A percentile compares a stretch with the other conserved stretches of the same genome.
Evolutionary conservation across 2,888 invertebrate genomes (phyloP).

Genomic region (Plebejus melissa): DNA sequence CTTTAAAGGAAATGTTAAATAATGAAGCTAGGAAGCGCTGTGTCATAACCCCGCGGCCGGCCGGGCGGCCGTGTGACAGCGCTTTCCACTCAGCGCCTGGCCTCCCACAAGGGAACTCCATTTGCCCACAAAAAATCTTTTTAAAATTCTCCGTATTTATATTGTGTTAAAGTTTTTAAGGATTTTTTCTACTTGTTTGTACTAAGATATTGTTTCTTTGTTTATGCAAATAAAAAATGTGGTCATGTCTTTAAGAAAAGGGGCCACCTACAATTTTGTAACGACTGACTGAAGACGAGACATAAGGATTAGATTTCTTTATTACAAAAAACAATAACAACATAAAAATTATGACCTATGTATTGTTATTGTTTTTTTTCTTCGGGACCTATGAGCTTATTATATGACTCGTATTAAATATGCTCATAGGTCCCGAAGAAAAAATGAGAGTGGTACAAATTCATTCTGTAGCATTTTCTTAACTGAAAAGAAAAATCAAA

Average conservation of each 20-base stretch:
- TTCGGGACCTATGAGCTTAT: no score
- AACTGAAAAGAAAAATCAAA: neutral
- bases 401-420: no score
- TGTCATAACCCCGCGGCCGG: slow-evolving; percentile 32
- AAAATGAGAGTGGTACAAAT: no score
- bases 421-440: no score
- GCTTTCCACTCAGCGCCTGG: slow-evolving; percentile 61
- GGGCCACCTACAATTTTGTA: no score
- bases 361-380: no score
- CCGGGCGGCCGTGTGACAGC: slow-evolving; percentile 47
- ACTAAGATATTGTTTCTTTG: neutral
- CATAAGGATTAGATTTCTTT: no score
- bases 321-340: no score
- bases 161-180: neutral
- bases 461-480: neutral
- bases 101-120: slow-evolving; percentile 65
- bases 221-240: no score
- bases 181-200: neutral
- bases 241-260: neutral
- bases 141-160: neutral
- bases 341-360: no score
- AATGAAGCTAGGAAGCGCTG: slow-evolving; percentile 9
- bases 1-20: slow-evolving; percentile 1
- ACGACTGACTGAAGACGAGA: no score
- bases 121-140: slow-evolving; percentile 60